These are phyloP conservation scores for Leptonema lineaticorne DNA, from an alignment of 1,140 invertebrate genomes.

Conservation along the genomic window DNA sequence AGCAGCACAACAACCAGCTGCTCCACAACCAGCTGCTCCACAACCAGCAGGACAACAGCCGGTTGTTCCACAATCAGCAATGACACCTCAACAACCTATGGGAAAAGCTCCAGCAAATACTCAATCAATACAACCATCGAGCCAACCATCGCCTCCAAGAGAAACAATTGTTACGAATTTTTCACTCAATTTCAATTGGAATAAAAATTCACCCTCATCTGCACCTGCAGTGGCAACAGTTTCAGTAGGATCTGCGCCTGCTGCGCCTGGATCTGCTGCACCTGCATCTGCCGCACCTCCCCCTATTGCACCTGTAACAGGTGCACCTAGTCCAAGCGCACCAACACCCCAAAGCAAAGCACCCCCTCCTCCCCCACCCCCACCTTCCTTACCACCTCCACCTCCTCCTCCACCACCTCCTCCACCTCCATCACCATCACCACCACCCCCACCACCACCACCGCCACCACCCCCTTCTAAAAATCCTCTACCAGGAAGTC, in stretches of 20 bases:
- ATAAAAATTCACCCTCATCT: conserved; percentile 34
- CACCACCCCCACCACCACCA: conserved; percentile 35
- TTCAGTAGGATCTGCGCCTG: conserved; percentile 45
- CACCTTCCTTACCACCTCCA: conserved; percentile 49
- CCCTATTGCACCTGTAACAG: conserved; percentile 43
- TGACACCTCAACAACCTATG: conserved; percentile 41
- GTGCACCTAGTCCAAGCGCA: conserved; percentile 45
- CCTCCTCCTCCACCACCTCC: conserved; percentile 40
- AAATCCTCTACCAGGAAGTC: conserved; percentile 39
- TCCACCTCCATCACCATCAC: conserved; percentile 40
- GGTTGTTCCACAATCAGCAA: conserved; percentile 33
- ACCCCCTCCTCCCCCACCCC: conserved; percentile 48
- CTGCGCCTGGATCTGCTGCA: conserved; percentile 45
- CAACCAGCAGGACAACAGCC: conserved; percentile 29
- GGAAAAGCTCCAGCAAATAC: conserved; percentile 46
- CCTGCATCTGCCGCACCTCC: conserved; percentile 47
- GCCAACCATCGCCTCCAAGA: conserved; percentile 44
- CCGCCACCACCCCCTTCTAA: conserved; percentile 38
- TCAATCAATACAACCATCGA: conserved; percentile 43
- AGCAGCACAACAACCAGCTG: conserved; percentile 40
- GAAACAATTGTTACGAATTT: conserved; percentile 38
- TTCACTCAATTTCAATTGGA: conserved; percentile 39
- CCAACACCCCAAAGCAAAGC: conserved; percentile 45
- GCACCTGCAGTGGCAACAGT: conserved; percentile 39
- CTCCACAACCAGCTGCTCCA: conserved; percentile 40